These are phyloP conservation scores for Pelobates cultripes DNA, from an alignment of 2,797 vertebrate genomes.

Conservation along the genomic window DNA sequence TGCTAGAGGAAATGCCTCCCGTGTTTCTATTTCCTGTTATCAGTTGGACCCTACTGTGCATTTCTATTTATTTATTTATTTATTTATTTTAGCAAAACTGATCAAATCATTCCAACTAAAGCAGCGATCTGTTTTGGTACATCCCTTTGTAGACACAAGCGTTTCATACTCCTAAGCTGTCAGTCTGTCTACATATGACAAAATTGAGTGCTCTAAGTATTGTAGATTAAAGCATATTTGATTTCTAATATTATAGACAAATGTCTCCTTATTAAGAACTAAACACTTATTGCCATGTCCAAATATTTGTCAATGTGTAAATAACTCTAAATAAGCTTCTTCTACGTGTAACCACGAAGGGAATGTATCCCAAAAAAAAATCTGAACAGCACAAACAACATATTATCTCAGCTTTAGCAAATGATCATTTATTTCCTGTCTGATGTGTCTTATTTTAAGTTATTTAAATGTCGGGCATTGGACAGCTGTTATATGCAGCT, in stretches of 20 bases:
- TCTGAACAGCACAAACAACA: constrained; percentile 48
- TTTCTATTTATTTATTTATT: constrained; percentile 2
- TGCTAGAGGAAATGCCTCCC: constrained; percentile 23
- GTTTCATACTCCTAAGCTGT: not conserved
- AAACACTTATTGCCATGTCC: constrained; percentile 47
- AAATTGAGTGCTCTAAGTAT: not conserved
- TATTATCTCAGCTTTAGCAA: constrained; percentile 53
- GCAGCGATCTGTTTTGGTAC: not conserved
- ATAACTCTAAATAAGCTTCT: constrained; percentile 48
- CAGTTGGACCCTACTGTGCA: constrained; percentile 2
- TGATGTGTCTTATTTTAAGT: constrained; percentile 27
- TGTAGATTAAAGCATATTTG: constrained; percentile 6
- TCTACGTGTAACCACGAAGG: constrained; percentile 44
- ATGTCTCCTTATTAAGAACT: constrained; percentile 34
- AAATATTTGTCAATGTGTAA: constrained; percentile 45
- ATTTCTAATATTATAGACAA: constrained; percentile 33
- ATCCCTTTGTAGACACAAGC: not conserved
- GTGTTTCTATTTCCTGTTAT: constrained; percentile 23
- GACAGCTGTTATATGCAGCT: constrained; percentile 33
- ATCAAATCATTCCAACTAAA: no score
- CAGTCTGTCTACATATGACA: not conserved
- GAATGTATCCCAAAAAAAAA: constrained; percentile 48
- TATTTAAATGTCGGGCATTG: constrained; percentile 36
- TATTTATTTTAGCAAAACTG: constrained; percentile 1
- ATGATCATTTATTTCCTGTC: constrained; percentile 53